phyloP scores from a whole-genome alignment of 2,113 vertebrate species.

The Cyphomyrus plagiostoma region DNA sequence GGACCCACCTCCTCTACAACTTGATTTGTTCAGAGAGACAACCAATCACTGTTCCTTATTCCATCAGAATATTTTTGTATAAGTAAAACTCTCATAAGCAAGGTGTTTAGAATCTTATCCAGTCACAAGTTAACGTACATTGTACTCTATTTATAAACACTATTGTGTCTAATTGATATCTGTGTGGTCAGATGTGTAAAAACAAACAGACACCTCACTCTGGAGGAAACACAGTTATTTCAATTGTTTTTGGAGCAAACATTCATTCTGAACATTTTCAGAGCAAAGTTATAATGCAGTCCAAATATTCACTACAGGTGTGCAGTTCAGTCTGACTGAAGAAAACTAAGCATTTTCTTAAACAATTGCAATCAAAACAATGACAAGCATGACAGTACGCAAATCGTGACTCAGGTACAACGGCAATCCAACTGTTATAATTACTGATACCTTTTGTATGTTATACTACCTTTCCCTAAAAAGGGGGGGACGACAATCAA shows the following conservation, averaged over 20 bases:
- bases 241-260: neutral
- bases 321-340: neutral
- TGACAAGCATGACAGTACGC: neutral
- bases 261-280: neutral
- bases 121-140: neutral
- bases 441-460: neutral
- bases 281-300: neutral
- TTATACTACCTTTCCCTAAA: neutral
- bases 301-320: neutral
- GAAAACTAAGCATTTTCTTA: neutral
- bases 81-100: too few species aligned
- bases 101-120: too few species aligned
- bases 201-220: neutral
- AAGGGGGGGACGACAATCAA: neutral
- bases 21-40: too few species aligned
- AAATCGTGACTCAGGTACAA: neutral
- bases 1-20: too few species aligned
- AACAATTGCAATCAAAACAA: neutral
- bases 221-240: neutral
- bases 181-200: neutral
- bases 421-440: neutral
- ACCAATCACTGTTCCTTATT: too few species aligned
- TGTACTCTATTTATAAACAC: neutral
- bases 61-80: too few species aligned
- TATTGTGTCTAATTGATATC: neutral